Conservation (phyloP, 2,888 invertebrate genomes). For the Halocaridina rubra region DNA sequence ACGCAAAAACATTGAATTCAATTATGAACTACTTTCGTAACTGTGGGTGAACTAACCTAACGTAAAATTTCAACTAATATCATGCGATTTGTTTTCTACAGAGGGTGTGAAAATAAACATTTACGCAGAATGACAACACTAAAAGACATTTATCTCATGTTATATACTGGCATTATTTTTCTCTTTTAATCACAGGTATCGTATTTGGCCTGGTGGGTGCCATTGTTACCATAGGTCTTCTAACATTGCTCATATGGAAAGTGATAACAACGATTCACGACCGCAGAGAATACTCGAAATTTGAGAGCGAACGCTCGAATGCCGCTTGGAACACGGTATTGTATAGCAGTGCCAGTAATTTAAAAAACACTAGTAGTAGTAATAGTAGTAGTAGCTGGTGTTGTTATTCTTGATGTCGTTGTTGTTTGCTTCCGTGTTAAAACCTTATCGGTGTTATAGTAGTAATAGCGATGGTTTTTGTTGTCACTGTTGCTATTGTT, state of each 20-base stretch:
- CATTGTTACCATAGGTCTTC: slow-evolving; percentile 59
- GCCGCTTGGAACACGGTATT: slow-evolving; percentile 99
- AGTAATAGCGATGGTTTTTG: not conserved
- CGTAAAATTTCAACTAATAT: slow-evolving; percentile 9
- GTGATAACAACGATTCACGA: slow-evolving; percentile 62
- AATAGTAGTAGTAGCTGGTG: not conserved
- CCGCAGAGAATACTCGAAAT: slow-evolving; percentile 60
- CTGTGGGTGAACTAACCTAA: slow-evolving; percentile 25
- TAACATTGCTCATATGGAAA: slow-evolving; percentile 63
- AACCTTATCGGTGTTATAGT: not conserved
- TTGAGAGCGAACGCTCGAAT: slow-evolving; percentile 77
- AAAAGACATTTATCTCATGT: no score
- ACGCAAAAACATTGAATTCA: no score
- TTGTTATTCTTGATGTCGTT: not conserved
- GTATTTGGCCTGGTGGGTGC: slow-evolving; percentile 62
- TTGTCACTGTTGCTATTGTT: not conserved
- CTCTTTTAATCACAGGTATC: slow-evolving; percentile 59
- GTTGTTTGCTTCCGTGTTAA: not conserved
- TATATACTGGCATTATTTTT: no score
- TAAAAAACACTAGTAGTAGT: not conserved
- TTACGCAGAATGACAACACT: no score
- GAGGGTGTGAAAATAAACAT: no score
- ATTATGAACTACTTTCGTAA: not conserved
- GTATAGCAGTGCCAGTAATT: no score
- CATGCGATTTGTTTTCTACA: no score